These are phyloP conservation scores for Electrona antarctica DNA, from an alignment of 2,113 vertebrate genomes.

Conservation along the genomic window DNA sequence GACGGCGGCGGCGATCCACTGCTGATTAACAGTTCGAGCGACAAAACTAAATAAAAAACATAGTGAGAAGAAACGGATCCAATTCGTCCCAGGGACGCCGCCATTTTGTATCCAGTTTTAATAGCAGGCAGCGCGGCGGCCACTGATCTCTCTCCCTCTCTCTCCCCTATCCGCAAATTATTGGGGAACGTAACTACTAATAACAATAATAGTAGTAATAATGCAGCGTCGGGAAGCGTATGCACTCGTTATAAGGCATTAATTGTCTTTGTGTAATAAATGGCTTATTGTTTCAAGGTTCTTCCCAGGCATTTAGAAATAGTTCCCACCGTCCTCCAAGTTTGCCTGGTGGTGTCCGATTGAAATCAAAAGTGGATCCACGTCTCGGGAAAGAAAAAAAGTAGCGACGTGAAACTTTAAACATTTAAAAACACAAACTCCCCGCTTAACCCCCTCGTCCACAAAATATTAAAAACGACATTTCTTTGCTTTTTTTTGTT, in stretches of 20 bases:
- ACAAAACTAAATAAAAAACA: slow-evolving; percentile 72
- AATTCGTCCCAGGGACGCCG: slow-evolving; percentile 81
- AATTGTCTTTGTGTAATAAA: slow-evolving; percentile 13
- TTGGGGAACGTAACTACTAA: slow-evolving; percentile 22
- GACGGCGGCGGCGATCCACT: slow-evolving; percentile 23
- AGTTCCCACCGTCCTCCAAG: too few relatives aligned
- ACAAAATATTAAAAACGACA: slow-evolving; percentile 38
- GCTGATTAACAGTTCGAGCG: slow-evolving; percentile 56
- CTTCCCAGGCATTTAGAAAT: slow-evolving; percentile 44
- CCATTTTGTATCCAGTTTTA: slow-evolving; percentile 92
- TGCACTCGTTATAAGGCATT: slow-evolving; percentile 29
- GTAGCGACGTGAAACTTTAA: too few relatives aligned
- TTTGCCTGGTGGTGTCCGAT: too few relatives aligned
- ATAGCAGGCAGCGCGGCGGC: slow-evolving; percentile 57
- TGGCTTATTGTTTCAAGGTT: background rate
- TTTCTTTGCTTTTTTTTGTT: slow-evolving; percentile 4
- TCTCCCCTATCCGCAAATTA: slow-evolving; percentile 48
- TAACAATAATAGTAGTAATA: slow-evolving; percentile 5
- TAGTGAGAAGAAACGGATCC: slow-evolving; percentile 67
- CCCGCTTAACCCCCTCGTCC: slow-evolving; percentile 61
- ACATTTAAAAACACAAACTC: slow-evolving; percentile 31
- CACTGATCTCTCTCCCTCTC: slow-evolving; percentile 61
- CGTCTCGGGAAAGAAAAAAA: too few relatives aligned
- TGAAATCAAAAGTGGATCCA: too few relatives aligned
- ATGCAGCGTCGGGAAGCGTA: slow-evolving; percentile 18